Evolutionary conservation across 2,113 vertebrate genomes (phyloP).

Genomic region (Clarias batrachus): DNA sequence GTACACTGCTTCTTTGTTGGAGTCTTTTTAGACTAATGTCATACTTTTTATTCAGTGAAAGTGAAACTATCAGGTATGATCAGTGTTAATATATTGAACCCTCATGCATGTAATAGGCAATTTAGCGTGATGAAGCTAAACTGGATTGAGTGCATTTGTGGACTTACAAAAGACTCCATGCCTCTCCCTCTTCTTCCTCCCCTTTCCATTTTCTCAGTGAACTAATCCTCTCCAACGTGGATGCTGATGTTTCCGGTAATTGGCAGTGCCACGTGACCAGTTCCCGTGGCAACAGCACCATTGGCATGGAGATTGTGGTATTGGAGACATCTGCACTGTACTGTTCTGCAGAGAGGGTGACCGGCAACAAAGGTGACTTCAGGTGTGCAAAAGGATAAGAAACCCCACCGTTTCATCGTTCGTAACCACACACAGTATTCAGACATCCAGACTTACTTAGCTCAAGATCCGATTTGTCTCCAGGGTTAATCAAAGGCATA

Average conservation of each 20-base stretch:
- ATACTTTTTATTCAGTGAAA: neutral
- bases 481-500: conserved; percentile 1
- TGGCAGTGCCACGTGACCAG: conserved; percentile 89
- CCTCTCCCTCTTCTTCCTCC: neutral
- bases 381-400: conserved; percentile 69
- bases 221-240: conserved; percentile 85
- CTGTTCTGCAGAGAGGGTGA: conserved; percentile 82
- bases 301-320: conserved; percentile 85
- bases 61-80: neutral
- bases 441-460: neutral
- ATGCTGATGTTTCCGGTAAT: conserved; percentile 75
- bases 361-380: conserved; percentile 89
- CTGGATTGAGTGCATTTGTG: conserved; percentile 15
- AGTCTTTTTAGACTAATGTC: neutral
- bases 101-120: neutral
- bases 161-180: conserved; percentile 2
- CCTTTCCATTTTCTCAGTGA: conserved; percentile 69
- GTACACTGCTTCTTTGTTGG: neutral
- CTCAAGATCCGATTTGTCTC: neutral
- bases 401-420: neutral
- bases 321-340: conserved; percentile 82
- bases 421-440: neutral
- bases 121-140: neutral
- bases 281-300: conserved; percentile 82
- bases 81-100: neutral